Conservation (phyloP, 2,888 invertebrate species). For the Romanomermis culicivorax region DNA sequence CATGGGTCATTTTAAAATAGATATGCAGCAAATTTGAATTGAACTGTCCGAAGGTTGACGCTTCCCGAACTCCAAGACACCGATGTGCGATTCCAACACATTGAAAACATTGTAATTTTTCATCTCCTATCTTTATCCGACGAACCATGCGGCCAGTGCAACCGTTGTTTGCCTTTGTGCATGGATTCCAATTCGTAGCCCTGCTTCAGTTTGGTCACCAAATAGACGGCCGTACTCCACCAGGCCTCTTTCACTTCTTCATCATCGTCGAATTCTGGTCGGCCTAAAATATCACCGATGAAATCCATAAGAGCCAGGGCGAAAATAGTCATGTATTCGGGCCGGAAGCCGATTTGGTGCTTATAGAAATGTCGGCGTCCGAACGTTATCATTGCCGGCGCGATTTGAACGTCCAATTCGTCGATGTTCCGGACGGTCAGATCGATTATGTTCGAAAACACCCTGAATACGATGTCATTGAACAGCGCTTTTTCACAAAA, state of each 20-base stretch:
- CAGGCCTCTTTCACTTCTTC: not conserved
- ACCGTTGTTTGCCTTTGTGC: not conserved
- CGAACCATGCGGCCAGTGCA: not conserved
- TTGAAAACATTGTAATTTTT: no score
- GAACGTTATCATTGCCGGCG: constrained; percentile 20
- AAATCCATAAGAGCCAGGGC: not conserved
- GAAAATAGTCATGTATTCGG: constrained; percentile 1
- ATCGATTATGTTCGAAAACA: constrained; percentile 20
- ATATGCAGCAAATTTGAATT: no score
- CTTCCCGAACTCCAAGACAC: no score
- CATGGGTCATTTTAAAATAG: no score
- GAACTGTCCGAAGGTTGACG: no score
- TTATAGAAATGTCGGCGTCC: constrained; percentile 18
- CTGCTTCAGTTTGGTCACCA: not conserved
- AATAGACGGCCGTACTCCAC: not conserved
- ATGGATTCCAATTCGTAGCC: constrained; percentile 1
- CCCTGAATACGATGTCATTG: no score
- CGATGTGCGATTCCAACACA: no score
- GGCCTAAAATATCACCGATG: not conserved
- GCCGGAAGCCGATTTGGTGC: constrained; percentile 1
- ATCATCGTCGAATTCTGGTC: not conserved
- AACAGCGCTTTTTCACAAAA: no score
- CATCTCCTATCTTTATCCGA: no score
- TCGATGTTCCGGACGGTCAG: constrained; percentile 19
- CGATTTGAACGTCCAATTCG: constrained; percentile 20